Evolutionary conservation across 23 tunicate genomes (phyloP), one percentile per base, ranked within the genome.

Genomic region (Aplidium turbinatum): DNA sequence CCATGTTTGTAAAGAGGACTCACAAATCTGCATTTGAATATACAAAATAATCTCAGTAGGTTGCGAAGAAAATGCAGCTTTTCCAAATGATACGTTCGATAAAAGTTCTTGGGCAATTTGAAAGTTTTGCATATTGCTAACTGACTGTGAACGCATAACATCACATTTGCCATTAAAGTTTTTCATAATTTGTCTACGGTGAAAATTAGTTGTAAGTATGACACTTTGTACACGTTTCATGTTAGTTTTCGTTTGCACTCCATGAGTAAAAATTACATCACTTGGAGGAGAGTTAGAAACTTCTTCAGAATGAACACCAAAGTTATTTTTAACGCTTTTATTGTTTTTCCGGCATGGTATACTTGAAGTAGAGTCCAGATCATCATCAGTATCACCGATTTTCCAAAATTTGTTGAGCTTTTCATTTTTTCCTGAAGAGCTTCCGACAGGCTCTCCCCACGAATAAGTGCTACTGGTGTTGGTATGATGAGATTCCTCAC

Each of bases 11-110:
- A 91, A 48, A 1, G 90, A 71, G 1, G 81, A 77, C 31, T 79
- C 79, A 79, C 97, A 91, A 6, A 91, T 80, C 48, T 91, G 82
- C 97, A 91, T 91, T 76, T 91, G 97, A 34, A 91, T 91, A 50
- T 71, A 78, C 33, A 89, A 56, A 9, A 70, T 85, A 20, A 82
- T 35, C 3, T 33, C 26, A 32, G 66, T 18, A 7, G 60, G 4
- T 6, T 16, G 24, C 13, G 63, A 16, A 56, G 50, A 16, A 11
- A 42, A 11, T 9, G 50, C 50, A n/a, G n/a, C n/a, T n/a, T n/a
- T n/a, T n/a, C n/a, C n/a, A n/a, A n/a, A n/a, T 9, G 50, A 42
- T 11, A 42, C 16, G 50, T 11, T 42, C 13, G 50, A 16, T 16
- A 42, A 42, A 16, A 11, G 16, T 11, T 16, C 16, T 9, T 42